phyloP scores from a whole-genome alignment of 2,888 invertebrate genomes.

The Trissolcus brochymenae region DNA sequence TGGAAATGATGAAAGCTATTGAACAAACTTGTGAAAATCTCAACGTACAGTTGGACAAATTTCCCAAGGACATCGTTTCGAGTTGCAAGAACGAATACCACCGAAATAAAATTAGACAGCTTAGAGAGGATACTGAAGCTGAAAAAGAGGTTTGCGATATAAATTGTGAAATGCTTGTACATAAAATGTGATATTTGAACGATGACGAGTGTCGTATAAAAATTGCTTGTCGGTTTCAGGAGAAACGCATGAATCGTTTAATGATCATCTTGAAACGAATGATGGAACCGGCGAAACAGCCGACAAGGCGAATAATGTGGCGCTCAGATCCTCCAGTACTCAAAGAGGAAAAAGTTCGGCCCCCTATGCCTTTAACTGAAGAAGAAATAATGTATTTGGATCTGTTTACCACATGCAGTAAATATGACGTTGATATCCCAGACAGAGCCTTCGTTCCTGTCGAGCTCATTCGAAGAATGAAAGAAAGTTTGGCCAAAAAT shows the following conservation, averaged over 20 bases:
- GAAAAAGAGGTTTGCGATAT: constrained; percentile 78
- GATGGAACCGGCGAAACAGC: constrained; percentile 67
- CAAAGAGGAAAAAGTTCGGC: constrained; percentile 53
- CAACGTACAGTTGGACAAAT: constrained; percentile 78
- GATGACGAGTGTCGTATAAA: neutral
- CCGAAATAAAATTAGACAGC: constrained; percentile 77
- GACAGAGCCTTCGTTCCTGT: constrained; percentile 21
- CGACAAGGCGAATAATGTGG: constrained; percentile 60
- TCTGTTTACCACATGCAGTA: constrained; percentile 66
- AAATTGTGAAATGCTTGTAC: neutral
- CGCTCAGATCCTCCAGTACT: constrained; percentile 62
- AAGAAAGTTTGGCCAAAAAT: constrained; percentile 4
- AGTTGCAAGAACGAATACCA: constrained; percentile 78
- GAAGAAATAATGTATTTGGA: constrained; percentile 65
- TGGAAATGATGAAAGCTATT: constrained; percentile 79
- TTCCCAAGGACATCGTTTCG: constrained; percentile 79
- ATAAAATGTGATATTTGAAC: neutral
- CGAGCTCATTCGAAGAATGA: constrained; percentile 24
- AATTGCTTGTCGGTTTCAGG: constrained; percentile 57
- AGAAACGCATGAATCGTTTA: constrained; percentile 67
- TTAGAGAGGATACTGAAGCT: constrained; percentile 79
- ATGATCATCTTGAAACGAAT: constrained; percentile 65
- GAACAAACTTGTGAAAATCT: constrained; percentile 78
- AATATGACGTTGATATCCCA: constrained; percentile 16
- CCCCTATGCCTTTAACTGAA: constrained; percentile 62